Conservation (phyloP, 2,113 vertebrate genomes). For the Puntigrus tetrazona region DNA sequence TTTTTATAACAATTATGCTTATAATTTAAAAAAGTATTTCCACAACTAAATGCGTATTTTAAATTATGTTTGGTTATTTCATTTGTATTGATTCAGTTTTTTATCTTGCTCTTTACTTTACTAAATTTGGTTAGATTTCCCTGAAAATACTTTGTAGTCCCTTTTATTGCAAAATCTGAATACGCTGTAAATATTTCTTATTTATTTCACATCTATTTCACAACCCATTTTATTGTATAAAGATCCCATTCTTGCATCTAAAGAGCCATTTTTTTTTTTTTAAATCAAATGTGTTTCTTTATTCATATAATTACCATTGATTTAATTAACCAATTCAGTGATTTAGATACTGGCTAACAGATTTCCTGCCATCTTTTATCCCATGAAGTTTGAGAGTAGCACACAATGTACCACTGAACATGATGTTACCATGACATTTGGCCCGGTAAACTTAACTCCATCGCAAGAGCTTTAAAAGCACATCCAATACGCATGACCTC, state of each 20-base stretch:
- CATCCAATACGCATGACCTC: constrained; percentile 13
- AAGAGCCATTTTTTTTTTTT: background rate
- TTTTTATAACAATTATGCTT: too few relatives aligned
- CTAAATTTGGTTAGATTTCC: too few relatives aligned
- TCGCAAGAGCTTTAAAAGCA: constrained; percentile 38
- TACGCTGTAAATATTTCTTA: background rate
- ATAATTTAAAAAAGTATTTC: too few relatives aligned
- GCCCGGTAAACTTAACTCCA: background rate
- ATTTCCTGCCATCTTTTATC: constrained; percentile 28
- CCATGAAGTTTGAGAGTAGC: background rate
- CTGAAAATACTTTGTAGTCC: background rate
- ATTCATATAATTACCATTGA: background rate
- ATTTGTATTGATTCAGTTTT: background rate
- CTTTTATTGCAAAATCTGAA: background rate
- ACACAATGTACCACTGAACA: background rate
- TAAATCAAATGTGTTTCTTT: background rate
- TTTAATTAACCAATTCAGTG: background rate
- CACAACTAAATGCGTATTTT: too few relatives aligned
- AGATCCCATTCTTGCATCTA: background rate
- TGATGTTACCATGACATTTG: constrained; percentile 33
- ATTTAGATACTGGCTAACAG: background rate
- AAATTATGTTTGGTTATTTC: too few relatives aligned
- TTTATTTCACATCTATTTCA: background rate
- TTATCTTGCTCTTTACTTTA: background rate
- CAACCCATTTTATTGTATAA: background rate